These are phyloP conservation scores for Rhineura floridana DNA, from an alignment of 2,113 vertebrate genomes.

Conservation along the genomic window DNA sequence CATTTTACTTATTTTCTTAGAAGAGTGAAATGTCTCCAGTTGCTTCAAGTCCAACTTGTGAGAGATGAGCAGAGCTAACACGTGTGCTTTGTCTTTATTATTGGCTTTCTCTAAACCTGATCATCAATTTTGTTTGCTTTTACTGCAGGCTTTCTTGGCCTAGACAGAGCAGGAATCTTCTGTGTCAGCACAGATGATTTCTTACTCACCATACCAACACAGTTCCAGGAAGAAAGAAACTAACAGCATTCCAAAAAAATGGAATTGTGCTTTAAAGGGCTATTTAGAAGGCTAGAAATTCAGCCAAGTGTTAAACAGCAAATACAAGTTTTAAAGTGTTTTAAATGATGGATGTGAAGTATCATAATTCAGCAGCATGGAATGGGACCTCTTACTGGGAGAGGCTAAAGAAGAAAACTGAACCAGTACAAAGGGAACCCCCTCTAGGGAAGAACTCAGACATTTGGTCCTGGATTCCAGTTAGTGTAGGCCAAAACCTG, in stretches of 20 bases:
- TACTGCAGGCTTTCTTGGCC: constrained; percentile 35
- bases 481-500: constrained; percentile 85
- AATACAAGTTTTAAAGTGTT: constrained; percentile 75
- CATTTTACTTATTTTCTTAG: constrained; percentile 15
- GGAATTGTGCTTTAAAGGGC: constrained; percentile 68
- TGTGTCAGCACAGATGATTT: constrained; percentile 56
- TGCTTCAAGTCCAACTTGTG: constrained; percentile 11
- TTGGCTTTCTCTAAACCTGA: constrained; percentile 23
- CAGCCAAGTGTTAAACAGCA: constrained; percentile 73
- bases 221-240: constrained; percentile 69
- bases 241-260: constrained; percentile 65
- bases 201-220: constrained; percentile 33
- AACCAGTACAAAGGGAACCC: constrained; percentile 78
- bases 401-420: constrained; percentile 79
- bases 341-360: constrained; percentile 75
- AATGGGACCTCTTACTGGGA: constrained; percentile 85
- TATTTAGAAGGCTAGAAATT: constrained; percentile 77
- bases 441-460: constrained; percentile 86
- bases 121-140: constrained; percentile 47
- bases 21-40: constrained; percentile 9
- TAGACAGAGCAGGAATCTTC: constrained; percentile 39
- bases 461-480: constrained; percentile 78
- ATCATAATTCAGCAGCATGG: constrained; percentile 83
- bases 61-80: constrained; percentile 19
- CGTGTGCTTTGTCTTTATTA: constrained; percentile 34